These are phyloP conservation scores for Isoperla grammatica DNA, from an alignment of 2,888 invertebrate species.

Conservation along the genomic window DNA sequence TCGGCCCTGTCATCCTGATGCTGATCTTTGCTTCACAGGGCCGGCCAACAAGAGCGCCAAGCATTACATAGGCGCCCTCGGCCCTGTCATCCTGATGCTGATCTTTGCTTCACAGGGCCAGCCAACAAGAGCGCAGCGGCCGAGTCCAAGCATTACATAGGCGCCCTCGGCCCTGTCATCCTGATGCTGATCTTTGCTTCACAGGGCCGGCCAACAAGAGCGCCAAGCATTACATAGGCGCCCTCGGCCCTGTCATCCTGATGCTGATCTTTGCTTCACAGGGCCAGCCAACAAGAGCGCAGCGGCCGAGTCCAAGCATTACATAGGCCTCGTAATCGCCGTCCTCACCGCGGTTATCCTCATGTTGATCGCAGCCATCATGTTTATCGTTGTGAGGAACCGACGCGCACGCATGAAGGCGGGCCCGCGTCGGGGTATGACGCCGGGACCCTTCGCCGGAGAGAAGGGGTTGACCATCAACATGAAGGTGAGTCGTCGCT, in stretches of 20 bases:
- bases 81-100: no score
- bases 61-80: no score
- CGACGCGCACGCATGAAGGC: conserved; percentile 48
- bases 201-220: no score
- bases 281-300: conserved; percentile 47
- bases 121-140: conserved; percentile 48
- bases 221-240: no score
- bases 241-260: not conserved
- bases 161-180: conserved; percentile 64
- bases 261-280: conserved; percentile 38
- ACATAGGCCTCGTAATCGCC: conserved; percentile 63
- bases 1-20: no score
- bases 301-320: conserved; percentile 52
- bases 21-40: no score
- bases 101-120: conserved; percentile 43
- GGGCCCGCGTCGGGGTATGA: conserved; percentile 37
- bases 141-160: conserved; percentile 56
- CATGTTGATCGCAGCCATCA: conserved; percentile 61
- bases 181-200: conserved; percentile 61
- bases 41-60: no score
- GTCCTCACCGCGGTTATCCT: conserved; percentile 66
- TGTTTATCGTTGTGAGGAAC: conserved; percentile 62
- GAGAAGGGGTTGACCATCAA: conserved; percentile 37
- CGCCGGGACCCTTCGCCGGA: conserved; percentile 31
- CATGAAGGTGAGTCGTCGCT: conserved; percentile 39